A percentile compares a stretch with the other conserved stretches of the same genome.
Conservation (phyloP, 2,797 vertebrate genomes). For the Muscicapa comitata region DNA sequence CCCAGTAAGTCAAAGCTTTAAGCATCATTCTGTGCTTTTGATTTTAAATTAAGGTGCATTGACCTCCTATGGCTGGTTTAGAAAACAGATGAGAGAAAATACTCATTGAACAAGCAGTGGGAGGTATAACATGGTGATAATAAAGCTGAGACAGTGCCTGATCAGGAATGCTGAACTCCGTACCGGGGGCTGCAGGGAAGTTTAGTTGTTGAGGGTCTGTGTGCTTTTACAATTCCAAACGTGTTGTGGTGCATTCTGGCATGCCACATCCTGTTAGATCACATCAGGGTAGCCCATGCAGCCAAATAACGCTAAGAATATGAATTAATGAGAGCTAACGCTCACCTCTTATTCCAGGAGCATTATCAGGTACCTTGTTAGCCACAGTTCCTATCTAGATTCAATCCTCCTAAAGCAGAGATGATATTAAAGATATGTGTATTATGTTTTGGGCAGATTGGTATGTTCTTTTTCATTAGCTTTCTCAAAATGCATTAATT, state of each 20-base stretch:
- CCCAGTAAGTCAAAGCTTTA: background rate
- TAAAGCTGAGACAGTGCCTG: background rate
- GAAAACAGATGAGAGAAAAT: background rate
- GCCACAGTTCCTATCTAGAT: background rate
- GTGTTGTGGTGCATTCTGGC: background rate
- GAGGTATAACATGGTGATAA: background rate
- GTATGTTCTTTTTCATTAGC: background rate
- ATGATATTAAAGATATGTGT: background rate
- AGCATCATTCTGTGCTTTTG: background rate
- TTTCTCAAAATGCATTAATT: background rate
- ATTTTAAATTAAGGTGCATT: background rate
- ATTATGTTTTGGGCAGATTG: background rate
- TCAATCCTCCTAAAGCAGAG: background rate
- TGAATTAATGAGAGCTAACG: conserved; percentile 32
- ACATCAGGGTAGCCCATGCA: background rate
- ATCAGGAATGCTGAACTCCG: background rate
- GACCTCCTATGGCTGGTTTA: background rate
- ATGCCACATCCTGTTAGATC: conserved; percentile 41
- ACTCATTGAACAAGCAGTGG: background rate
- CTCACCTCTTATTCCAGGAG: background rate
- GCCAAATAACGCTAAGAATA: background rate
- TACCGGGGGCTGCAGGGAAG: background rate
- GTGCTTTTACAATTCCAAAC: conserved; percentile 7
- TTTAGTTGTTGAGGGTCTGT: background rate
- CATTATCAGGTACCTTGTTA: conserved; percentile 6